A percentile compares a stretch with the other conserved stretches of the same genome.
These are phyloP conservation scores for Girardia tigrina DNA, from an alignment of 2,888 invertebrate genomes.

Conservation along the genomic window DNA sequence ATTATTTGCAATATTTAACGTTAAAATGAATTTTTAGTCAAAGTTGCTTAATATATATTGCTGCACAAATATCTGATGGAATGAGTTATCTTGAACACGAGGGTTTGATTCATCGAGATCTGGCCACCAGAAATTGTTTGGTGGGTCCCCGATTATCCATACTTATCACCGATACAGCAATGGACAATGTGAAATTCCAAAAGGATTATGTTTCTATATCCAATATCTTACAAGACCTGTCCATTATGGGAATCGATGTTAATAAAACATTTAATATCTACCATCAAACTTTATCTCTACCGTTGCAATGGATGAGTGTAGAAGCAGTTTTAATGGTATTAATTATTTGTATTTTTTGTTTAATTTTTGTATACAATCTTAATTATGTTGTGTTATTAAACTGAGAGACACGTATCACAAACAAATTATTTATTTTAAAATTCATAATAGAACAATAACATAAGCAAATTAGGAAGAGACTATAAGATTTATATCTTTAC, in stretches of 20 bases:
- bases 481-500: no score
- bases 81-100: conserved; percentile 11
- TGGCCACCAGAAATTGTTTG: neutral
- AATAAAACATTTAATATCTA: neutral
- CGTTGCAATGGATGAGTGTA: neutral
- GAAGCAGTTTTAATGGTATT: neutral
- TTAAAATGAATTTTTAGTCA: neutral
- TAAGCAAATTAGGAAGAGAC: no score
- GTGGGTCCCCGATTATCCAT: conserved; percentile 19
- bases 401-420: no score
- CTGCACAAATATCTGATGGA: neutral
- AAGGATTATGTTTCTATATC: neutral
- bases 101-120: conserved; percentile 10
- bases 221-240: neutral
- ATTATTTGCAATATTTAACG: neutral
- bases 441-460: no score
- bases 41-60: neutral
- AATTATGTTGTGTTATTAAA: no score
- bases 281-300: neutral
- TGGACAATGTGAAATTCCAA: neutral
- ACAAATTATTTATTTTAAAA: no score
- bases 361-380: neutral
- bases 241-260: neutral
- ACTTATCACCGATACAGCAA: neutral
- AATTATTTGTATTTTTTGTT: neutral